Base-by-base conservation (phyloP, 1,140 invertebrate species). In the Trichonephila inaurata region DNA sequence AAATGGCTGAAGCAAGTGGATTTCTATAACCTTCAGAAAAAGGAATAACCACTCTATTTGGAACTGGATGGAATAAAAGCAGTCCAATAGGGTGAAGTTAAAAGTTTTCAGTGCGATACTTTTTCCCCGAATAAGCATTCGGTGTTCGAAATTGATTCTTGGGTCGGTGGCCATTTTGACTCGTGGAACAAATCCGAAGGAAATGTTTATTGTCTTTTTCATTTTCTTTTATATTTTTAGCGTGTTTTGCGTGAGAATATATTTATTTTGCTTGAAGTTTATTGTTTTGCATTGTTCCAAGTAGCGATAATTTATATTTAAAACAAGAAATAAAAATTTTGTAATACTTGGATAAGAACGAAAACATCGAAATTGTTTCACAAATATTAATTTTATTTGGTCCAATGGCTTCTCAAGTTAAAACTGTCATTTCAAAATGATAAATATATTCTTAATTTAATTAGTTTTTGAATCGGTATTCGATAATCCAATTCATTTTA, bases 11-110 rank as follows among this genome's bases (percentile, higher is more conserved):
- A 21, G 33, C 62, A 40, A 66, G 88, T 51, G 87, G 87, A 69
- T 69, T 89, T 89, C 87, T 89, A 89, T 90, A 90, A 72, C 88
- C 33, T 69, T 24, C 66, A 69, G 66, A 69, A 69, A 69, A 69
- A 21, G 33, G 44, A 82, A 82, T 82, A 82, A 83, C 82, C 51
- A 83, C 82, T 83, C 44, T 83, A 83, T 83, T 83, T 83, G 82
- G 72, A 21, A 85, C 58, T 85, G 40, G n/a, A 3, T n/a, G 19
- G 44, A 85, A 85, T 85, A 60, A 85, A 85, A 85, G 21, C 82
- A 60, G 58, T 82, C 21, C 16, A 19, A 82, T 14, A 77, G 72
- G 14, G 62, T 18, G 72, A 77, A 28, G 72, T 77, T 77, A 77
- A 77, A 77, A 77, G 24, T 77, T 77, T 60, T 87, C 60, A 61